Base-by-base conservation (phyloP, 2,888 invertebrate genomes). In the Microplitis manilae region DNA sequence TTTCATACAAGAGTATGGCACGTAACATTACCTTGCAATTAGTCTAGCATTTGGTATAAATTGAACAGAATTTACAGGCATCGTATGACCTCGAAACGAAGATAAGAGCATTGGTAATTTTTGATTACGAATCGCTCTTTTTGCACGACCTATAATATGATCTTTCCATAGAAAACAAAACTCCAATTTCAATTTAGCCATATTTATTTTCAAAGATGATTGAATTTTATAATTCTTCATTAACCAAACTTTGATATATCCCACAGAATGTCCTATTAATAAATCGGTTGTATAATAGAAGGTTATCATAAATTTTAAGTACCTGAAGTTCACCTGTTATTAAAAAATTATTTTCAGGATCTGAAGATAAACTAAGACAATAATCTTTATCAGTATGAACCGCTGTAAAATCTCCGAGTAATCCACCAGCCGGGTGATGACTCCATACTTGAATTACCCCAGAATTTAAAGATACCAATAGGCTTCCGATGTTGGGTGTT, bases 361-460 rank as follows among this genome's bases (percentile, higher is more conserved):
- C 96, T 0, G 95, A 94, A 59, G 93, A 91, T 91, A 97, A 92
- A 20, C 94, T 91, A 15, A 94, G 90, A 67, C 94, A 93, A 85
- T 94, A 94, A 86, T 93, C 93, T 2, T 94, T 94, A 4, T 92
- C 90, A 40, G 92, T 91, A 88, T 96, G 95, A 62, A 94, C 92
- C 4, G 93, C 94, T 64, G 91, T 92, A 89, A 96, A 96, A 39
- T 94, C 91, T 50, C 92, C 93, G 76, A 95, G 90, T 88, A 93
- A 94, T 6, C 95, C 95, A 9, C 95, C 95, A 9, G 92, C 92
- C 61, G 94, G 92, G 88, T 96, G 95, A 88, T 96, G 94, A 17
- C 96, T 96, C 95, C 96, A 97, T 30, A 94, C 92, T 90, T 96
- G 95, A 79, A 96, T 91, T 77, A 92, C 91, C 0, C 96, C 96